Evolutionary conservation across 2,888 invertebrate genomes (phyloP).

Genomic region (Drosophila melanocephala): DNA sequence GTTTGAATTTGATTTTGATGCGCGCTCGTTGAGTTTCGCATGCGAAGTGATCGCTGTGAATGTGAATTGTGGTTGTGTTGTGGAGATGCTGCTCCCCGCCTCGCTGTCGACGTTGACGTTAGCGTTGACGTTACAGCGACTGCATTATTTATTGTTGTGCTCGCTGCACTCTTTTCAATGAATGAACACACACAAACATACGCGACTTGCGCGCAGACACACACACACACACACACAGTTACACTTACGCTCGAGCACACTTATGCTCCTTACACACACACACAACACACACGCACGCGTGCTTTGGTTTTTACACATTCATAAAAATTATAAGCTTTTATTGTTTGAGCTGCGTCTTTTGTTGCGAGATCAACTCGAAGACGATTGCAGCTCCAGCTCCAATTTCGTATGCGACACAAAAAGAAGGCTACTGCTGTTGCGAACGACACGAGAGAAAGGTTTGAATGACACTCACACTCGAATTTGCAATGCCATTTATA

Average conservation of each 20-base stretch:
- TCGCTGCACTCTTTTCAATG: slow-evolving; percentile 66
- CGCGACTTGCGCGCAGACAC: slow-evolving; percentile 12
- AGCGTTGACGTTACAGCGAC: slow-evolving; percentile 54
- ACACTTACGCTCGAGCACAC: slow-evolving; percentile 29
- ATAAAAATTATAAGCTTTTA: slow-evolving; percentile 66
- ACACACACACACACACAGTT: slow-evolving; percentile 23
- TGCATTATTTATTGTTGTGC: slow-evolving; percentile 66
- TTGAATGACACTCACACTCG: slow-evolving; percentile 85
- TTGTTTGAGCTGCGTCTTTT: slow-evolving; percentile 50
- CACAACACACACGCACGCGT: slow-evolving; percentile 34
- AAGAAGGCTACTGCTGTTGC: slow-evolving; percentile 36
- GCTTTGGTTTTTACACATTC: slow-evolving; percentile 66
- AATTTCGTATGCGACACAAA: slow-evolving; percentile 58
- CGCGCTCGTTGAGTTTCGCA: slow-evolving; percentile 81
- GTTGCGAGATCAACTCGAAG: slow-evolving; percentile 43
- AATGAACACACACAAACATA: slow-evolving; percentile 60
- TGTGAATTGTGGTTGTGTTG: slow-evolving; percentile 43
- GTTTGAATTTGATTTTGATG: slow-evolving; percentile 74
- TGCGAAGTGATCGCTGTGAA: slow-evolving; percentile 73
- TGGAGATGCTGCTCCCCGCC: slow-evolving; percentile 34
- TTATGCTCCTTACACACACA: slow-evolving; percentile 3
- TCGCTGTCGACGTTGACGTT: slow-evolving; percentile 51
- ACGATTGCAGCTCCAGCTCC: slow-evolving; percentile 53
- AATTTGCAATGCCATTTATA: slow-evolving; percentile 86
- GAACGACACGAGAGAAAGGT: slow-evolving; percentile 82